Base-by-base conservation (phyloP, 37 sponge, comb jelly and placozoan genomes). In the Oopsacas minuta region DNA sequence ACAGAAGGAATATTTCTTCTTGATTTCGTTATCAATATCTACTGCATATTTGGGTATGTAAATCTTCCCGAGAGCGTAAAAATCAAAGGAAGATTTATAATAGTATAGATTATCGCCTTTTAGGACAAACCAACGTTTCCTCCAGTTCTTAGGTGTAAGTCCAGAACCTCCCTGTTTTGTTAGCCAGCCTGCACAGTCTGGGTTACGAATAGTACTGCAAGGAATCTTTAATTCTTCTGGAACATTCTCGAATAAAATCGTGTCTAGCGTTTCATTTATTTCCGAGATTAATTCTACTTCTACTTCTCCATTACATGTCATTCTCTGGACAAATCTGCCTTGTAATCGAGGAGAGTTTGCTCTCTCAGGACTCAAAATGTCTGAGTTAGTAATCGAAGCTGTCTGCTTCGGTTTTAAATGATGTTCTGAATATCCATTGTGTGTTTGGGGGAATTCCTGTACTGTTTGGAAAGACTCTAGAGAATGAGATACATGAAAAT, bases 91-190 rank as follows among this genome's bases (percentile, higher is more conserved):
- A 22, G 93, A 90, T 83, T 93, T 93, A 84, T 93, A 93, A 85
- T 93, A 93, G 83, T 89, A 93, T 69, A 93, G 90, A 36, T 89
- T 89, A 20, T 82, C 49, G 34, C 85, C 88, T 61, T 93, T 90
- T 34, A 93, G 88, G 0, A 90, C 93, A 86, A 93, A 91, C 93
- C 93, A 93, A 28, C 93, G 83, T 38, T 84, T 93, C 81, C 93
- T 88, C 93, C 93, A 93, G 86, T 93, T 93, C 88, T 87, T 93
- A 0, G 93, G 93, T 36, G 93, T 93, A 23, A 93, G 38, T 0
- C 93, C 93, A 84, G 89, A 85, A 0, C 93, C 93, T 20, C 93
- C 93, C 75, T 61, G 75, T n/a, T 61, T 61, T 5, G 75, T 61
- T 34, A 61, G 75, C 75, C 75, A 61, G 32, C 75, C 75, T 5